phyloP scores from a whole-genome alignment of 2,113 vertebrate genomes.

The pig (Sus scrofa) region T2T-Sscrofa CM000823.6:28429501-28430000 shows the following conservation, averaged over 20 bases:
- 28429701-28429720: too few species aligned
- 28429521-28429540: too few species aligned
- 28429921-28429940: neutral
- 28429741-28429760: neutral
- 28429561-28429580: too few species aligned
- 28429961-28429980: neutral
- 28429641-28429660: too few species aligned
- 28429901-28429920: neutral
- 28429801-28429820: neutral
- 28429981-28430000: neutral
- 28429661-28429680: too few species aligned
- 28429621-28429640: too few species aligned
- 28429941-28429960: neutral
- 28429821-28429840: neutral
- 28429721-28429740: neutral
- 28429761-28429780: neutral
- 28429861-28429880: neutral
- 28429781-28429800: neutral
- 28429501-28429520: too few species aligned
- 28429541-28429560: too few species aligned
- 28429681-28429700: too few species aligned
- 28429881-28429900: neutral
- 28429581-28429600: too few species aligned
- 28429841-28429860: neutral
- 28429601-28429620: too few species aligned